These are phyloP conservation scores for Chiridota heheva DNA, from an alignment of 35 echinoderm and acorn worm species.

Conservation along the genomic window DNA sequence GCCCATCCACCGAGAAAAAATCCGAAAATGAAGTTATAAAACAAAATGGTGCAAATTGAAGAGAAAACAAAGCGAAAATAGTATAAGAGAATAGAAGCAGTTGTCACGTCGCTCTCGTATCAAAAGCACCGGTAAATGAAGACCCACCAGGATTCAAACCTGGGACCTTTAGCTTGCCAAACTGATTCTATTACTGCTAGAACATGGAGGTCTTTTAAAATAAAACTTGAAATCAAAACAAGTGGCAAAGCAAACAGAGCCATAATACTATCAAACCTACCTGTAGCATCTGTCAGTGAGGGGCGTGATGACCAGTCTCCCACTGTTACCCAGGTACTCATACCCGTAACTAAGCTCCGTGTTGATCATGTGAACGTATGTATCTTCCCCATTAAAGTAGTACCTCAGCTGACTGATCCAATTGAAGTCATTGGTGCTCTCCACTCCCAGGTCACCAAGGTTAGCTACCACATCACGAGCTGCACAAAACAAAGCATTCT, in stretches of 20 bases:
- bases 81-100: too few species aligned
- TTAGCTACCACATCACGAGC: slow-evolving; percentile 87
- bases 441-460: slow-evolving; percentile 71
- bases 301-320: slow-evolving; percentile 91
- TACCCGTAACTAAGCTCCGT: slow-evolving; percentile 90
- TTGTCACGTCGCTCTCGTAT: too few species aligned
- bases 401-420: slow-evolving; percentile 98
- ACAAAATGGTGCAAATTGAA: too few species aligned
- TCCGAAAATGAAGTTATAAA: too few species aligned
- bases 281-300: slow-evolving; percentile 97
- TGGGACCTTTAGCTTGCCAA: too few species aligned
- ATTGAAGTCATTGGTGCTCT: slow-evolving; percentile 86
- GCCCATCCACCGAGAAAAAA: too few species aligned
- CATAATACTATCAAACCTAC: slow-evolving; percentile 40
- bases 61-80: too few species aligned
- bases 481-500: background rate
- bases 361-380: slow-evolving; percentile 91
- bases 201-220: background rate
- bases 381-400: slow-evolving; percentile 78
- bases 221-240: background rate
- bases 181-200: too few species aligned
- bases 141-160: too few species aligned
- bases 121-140: too few species aligned
- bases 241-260: background rate
- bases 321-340: slow-evolving; percentile 94